phyloP scores from a whole-genome alignment of 2,797 vertebrate species.

The Mycteria americana region DNA sequence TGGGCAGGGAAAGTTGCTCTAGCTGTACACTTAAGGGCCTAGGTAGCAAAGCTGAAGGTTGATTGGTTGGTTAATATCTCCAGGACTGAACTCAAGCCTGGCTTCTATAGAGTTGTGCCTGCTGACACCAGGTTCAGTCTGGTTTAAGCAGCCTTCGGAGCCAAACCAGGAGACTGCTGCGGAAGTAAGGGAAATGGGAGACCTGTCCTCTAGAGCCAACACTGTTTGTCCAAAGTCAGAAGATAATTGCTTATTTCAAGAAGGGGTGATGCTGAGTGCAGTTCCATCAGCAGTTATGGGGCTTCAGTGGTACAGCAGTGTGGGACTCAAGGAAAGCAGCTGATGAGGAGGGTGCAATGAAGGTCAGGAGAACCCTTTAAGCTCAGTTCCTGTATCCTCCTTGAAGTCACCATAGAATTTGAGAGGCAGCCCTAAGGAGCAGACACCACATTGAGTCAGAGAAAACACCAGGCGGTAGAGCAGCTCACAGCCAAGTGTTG shows the following conservation, averaged over 20 bases:
- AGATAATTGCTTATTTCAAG: not conserved
- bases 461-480: not conserved
- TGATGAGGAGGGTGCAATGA: not conserved
- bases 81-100: not conserved
- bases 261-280: not conserved
- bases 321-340: not conserved
- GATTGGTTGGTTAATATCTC: not conserved
- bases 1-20: not conserved
- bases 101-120: not conserved
- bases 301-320: not conserved
- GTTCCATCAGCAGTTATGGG: not conserved
- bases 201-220: not conserved
- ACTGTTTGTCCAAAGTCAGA: not conserved
- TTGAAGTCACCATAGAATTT: not conserved
- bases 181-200: not conserved
- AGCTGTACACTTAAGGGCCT: not conserved
- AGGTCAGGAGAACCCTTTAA: not conserved
- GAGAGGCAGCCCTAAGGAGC: not conserved
- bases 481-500: not conserved
- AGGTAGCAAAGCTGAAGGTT: not conserved
- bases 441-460: constrained; percentile 5
- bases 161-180: not conserved
- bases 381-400: not conserved
- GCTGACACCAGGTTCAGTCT: not conserved
- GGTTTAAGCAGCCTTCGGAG: not conserved